Evolutionary conservation across 2,113 vertebrate species (phyloP).

Genomic region (Desmodus rotundus): DNA sequence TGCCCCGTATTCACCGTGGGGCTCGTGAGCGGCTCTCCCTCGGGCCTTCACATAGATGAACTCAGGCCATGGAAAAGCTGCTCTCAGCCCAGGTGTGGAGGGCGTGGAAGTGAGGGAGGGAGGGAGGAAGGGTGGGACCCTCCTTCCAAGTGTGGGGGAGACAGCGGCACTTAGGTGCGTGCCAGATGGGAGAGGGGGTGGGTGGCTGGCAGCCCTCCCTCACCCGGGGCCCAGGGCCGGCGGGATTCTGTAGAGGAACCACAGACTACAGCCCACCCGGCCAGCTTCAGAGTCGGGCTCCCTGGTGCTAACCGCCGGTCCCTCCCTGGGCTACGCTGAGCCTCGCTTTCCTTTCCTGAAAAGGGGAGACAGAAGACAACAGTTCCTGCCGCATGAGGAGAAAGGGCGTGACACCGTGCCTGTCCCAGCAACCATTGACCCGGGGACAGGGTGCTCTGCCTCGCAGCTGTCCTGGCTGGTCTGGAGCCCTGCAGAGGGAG

Average conservation of each 20-base stretch:
- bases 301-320: rapidly evolving
- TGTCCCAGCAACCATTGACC: neutral
- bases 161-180: neutral
- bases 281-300: neutral
- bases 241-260: too few relatives aligned
- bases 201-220: rapidly evolving
- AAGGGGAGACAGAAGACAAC: neutral
- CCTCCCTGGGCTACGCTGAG: neutral
- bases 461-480: neutral
- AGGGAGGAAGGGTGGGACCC: rapidly evolving
- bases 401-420: too few relatives aligned
- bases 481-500: neutral
- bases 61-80: too few relatives aligned
- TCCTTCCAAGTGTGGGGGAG: too few relatives aligned
- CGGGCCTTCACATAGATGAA: neutral
- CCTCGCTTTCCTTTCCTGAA: neutral
- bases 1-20: rapidly evolving
- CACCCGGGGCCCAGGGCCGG: neutral
- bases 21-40: neutral
- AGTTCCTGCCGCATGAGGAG: neutral
- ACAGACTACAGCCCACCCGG: rapidly evolving
- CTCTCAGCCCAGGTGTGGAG: neutral
- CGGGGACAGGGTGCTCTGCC: too few relatives aligned
- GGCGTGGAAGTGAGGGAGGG: neutral
- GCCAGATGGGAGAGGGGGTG: too few relatives aligned